Conservation (phyloP, 2,888 invertebrate species). For the Sinohyriopsis cumingii region DNA sequence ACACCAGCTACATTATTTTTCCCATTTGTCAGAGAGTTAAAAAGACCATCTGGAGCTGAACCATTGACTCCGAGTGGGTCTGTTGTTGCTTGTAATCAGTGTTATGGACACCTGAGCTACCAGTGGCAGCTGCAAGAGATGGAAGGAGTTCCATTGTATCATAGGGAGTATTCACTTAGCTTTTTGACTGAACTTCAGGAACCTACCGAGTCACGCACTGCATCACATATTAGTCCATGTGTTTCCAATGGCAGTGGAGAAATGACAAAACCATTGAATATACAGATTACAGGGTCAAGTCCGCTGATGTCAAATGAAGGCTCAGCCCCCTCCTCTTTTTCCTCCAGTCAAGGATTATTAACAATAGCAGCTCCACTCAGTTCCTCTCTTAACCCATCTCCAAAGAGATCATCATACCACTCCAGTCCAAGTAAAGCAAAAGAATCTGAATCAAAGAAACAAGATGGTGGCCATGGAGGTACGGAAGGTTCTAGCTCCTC, state of each 20-base stretch:
- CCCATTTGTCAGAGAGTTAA: conserved; percentile 80
- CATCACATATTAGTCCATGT: conserved; percentile 20
- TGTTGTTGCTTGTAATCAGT: conserved; percentile 86
- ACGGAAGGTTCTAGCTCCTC: conserved; percentile 8
- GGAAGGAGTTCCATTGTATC: conserved; percentile 52
- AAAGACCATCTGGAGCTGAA: conserved; percentile 65
- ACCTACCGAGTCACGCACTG: conserved; percentile 14
- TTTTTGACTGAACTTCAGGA: conserved; percentile 26
- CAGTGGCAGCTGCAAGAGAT: conserved; percentile 90
- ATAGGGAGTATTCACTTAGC: conserved; percentile 56
- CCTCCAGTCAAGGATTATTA: conserved; percentile 46
- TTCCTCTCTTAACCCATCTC: conserved; percentile 5
- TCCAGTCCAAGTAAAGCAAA: not conserved
- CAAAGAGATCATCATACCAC: conserved; percentile 9
- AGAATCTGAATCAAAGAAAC: conserved; percentile 7
- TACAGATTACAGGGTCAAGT: conserved; percentile 39
- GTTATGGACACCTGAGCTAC: conserved; percentile 85
- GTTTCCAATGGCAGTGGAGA: conserved; percentile 27
- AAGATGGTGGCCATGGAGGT: not conserved
- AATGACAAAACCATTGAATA: conserved; percentile 38
- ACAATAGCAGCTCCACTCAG: conserved; percentile 46
- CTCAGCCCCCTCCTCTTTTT: conserved; percentile 25
- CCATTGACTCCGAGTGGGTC: conserved; percentile 77
- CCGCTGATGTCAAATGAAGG: conserved; percentile 23
- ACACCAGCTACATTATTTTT: conserved; percentile 76